These are phyloP conservation scores for Drosophila peninsularis DNA, from an alignment of 2,888 invertebrate species.

Conservation along the genomic window DNA sequence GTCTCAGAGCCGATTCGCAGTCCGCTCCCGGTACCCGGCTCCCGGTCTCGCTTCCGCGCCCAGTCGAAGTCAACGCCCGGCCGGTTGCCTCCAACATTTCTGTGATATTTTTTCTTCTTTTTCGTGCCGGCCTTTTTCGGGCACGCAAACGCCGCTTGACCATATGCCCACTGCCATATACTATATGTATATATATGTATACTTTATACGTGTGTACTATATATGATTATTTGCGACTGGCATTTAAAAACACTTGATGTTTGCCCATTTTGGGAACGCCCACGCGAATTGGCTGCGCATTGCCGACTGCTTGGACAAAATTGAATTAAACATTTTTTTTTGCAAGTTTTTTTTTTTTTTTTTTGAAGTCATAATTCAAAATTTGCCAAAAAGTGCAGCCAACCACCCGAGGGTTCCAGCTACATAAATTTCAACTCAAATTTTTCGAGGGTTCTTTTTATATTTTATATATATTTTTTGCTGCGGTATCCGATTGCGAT, in stretches of 20 bases:
- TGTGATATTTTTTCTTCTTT: not conserved
- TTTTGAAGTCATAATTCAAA: slow-evolving; percentile 65
- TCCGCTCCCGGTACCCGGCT: slow-evolving; percentile 1
- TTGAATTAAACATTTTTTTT: slow-evolving; percentile 62
- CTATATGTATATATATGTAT: slow-evolving; percentile 7
- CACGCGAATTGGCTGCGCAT: slow-evolving; percentile 45
- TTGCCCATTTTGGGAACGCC: slow-evolving; percentile 74
- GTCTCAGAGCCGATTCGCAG: not conserved
- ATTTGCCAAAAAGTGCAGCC: slow-evolving; percentile 64
- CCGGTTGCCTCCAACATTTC: slow-evolving; percentile 23
- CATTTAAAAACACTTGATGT: slow-evolving; percentile 67
- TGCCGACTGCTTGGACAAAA: slow-evolving; percentile 25
- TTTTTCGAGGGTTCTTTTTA: slow-evolving; percentile 25
- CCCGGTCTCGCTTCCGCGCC: slow-evolving; percentile 51
- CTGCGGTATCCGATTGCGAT: slow-evolving; percentile 38
- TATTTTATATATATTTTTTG: slow-evolving; percentile 4
- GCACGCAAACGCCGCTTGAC: slow-evolving; percentile 71
- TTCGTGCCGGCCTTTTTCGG: slow-evolving; percentile 70
- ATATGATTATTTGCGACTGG: slow-evolving; percentile 38
- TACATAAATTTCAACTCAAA: slow-evolving; percentile 63
- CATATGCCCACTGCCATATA: slow-evolving; percentile 43
- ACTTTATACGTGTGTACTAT: slow-evolving; percentile 13
- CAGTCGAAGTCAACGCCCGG: slow-evolving; percentile 66
- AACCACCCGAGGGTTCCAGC: slow-evolving; percentile 37
- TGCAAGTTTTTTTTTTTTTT: not conserved